Conservation (phyloP, 2,113 vertebrate genomes). For the Python bivittatus region DNA sequence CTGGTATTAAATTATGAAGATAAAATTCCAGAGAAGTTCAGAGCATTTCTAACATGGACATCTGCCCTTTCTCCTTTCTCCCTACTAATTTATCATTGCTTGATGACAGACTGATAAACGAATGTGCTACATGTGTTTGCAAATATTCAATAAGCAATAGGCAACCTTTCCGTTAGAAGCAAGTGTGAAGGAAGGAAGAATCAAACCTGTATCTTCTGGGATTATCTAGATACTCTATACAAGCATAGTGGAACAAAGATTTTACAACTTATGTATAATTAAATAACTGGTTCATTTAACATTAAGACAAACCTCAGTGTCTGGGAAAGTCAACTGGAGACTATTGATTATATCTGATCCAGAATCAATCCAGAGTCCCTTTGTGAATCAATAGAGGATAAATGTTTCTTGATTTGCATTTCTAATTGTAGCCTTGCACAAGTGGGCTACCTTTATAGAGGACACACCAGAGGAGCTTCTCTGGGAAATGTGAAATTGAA, state of each 20-base stretch:
- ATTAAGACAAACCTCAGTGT: background rate
- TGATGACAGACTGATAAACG: background rate
- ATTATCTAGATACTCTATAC: background rate
- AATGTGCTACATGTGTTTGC: background rate
- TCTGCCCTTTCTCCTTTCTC: background rate
- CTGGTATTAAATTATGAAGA: conserved; percentile 28
- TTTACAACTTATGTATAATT: background rate
- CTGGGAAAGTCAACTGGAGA: background rate
- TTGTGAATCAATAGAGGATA: background rate
- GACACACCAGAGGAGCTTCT: background rate
- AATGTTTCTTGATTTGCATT: background rate
- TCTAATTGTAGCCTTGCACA: background rate
- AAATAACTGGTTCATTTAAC: background rate
- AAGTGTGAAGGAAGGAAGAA: background rate
- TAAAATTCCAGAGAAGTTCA: conserved; percentile 1
- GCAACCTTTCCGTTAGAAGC: background rate
- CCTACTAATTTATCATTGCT: background rate
- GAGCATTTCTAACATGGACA: background rate
- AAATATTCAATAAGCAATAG: background rate
- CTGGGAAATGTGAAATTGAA: background rate
- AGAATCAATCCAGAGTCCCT: background rate
- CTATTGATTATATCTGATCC: background rate
- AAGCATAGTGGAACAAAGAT: background rate
- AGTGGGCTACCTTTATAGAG: background rate
- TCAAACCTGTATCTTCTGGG: background rate